Evolutionary conservation across 2,113 vertebrate genomes (phyloP).

Genomic region (Cyphomyrus plagiostoma): DNA sequence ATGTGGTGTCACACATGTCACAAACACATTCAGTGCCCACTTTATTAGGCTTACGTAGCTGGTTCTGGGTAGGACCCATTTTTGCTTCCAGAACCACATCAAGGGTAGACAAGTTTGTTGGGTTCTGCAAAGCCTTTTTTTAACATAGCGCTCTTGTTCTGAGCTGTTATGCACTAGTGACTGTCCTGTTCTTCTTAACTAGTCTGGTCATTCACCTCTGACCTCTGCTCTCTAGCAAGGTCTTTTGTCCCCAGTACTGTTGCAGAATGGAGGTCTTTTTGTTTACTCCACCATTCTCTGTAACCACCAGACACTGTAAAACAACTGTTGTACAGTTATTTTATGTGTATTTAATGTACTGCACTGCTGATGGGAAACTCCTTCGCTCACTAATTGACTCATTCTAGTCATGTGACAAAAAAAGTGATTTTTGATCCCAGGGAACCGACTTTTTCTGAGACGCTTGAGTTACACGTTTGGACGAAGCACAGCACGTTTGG

Average conservation of each 20-base stretch:
- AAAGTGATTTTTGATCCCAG: not conserved
- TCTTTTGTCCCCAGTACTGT: not conserved
- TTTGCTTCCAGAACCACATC: not conserved
- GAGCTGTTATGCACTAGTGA: not conserved
- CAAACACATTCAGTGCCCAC: not conserved
- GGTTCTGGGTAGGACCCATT: not conserved
- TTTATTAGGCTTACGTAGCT: not conserved
- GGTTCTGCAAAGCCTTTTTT: not conserved
- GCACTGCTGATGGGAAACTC: not conserved
- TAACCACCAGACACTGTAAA: not conserved
- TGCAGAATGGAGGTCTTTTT: not conserved
- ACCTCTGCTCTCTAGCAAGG: not conserved
- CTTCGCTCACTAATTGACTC: not conserved
- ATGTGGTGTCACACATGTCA: not conserved
- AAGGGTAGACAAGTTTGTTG: not conserved
- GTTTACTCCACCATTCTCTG: not conserved
- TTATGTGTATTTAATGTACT: not conserved
- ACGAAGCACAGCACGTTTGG: not conserved
- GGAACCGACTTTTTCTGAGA: not conserved
- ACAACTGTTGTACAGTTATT: not conserved
- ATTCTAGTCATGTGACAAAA: not conserved
- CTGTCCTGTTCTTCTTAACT: not conserved
- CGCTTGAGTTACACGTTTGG: not conserved
- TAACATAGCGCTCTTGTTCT: not conserved
- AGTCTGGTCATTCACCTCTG: not conserved